phyloP scores from a whole-genome alignment of 2,888 invertebrate species.

The Odontocerum albicorne region DNA sequence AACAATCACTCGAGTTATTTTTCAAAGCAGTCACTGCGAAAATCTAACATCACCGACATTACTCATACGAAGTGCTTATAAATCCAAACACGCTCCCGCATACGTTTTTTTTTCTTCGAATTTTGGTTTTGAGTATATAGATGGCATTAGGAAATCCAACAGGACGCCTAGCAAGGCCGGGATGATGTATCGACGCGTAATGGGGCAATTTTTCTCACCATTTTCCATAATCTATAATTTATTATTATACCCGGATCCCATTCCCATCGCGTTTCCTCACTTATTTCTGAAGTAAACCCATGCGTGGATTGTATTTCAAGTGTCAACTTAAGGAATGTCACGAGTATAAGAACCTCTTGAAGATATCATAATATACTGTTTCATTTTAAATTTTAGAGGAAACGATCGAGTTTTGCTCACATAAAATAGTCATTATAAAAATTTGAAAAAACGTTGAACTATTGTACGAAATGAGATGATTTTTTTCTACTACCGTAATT shows the following conservation, averaged over 20 bases:
- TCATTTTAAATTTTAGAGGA: no score
- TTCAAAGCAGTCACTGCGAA: no score
- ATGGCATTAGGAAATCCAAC: constrained; percentile 33
- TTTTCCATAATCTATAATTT: constrained; percentile 38
- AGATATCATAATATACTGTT: no score
- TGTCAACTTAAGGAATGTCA: constrained; percentile 7
- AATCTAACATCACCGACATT: not conserved
- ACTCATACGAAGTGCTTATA: constrained; percentile 27
- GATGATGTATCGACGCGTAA: constrained; percentile 37
- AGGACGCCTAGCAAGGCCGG: constrained; percentile 29
- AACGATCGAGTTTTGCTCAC: no score
- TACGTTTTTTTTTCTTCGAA: constrained; percentile 26
- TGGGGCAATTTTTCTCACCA: constrained; percentile 37
- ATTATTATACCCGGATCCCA: constrained; percentile 29
- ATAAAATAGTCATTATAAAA: no score
- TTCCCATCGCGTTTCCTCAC: constrained; percentile 4
- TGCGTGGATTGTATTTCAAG: constrained; percentile 14
- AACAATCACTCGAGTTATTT: no score
- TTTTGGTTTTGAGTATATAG: not conserved
- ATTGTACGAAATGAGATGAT: no score
- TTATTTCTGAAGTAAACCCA: constrained; percentile 15
- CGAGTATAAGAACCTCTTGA: no score
- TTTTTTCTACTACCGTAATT: no score
- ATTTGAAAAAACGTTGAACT: no score
- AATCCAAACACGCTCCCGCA: constrained; percentile 33